These are phyloP conservation scores for Melanostoma mellinum DNA, from an alignment of 2,888 invertebrate species.

Conservation along the genomic window DNA sequence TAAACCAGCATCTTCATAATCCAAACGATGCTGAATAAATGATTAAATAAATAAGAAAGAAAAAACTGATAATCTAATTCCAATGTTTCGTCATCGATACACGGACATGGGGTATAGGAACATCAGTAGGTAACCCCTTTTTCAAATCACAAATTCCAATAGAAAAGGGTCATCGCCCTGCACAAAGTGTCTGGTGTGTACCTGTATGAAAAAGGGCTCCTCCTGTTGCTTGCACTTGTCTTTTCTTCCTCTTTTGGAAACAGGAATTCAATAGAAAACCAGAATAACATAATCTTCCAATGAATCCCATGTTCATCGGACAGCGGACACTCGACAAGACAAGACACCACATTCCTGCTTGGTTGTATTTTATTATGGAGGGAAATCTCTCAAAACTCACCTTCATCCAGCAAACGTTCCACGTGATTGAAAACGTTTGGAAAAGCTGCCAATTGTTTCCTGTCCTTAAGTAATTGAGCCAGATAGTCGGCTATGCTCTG, in stretches of 20 bases:
- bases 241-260: conserved; percentile 34
- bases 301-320: not conserved
- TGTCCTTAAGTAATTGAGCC: conserved; percentile 99
- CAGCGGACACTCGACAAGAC: not conserved
- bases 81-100: conserved; percentile 11
- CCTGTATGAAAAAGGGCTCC: conserved; percentile 22
- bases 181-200: conserved; percentile 13
- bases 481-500: conserved; percentile 99
- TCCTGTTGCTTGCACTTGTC: conserved; percentile 45
- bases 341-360: not conserved
- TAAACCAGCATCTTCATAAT: conserved; percentile 35
- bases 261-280: conserved; percentile 59
- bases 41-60: conserved; percentile 22
- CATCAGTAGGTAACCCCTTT: not conserved
- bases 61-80: conserved; percentile 11
- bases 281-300: conserved; percentile 12
- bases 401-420: conserved; percentile 99
- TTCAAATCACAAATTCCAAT: conserved; percentile 47
- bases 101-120: not conserved
- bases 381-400: conserved; percentile 83
- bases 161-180: conserved; percentile 70
- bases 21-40: conserved; percentile 37
- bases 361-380: not conserved
- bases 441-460: conserved; percentile 99
- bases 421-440: conserved; percentile 99